Evolutionary conservation across 30 jellyfish, hydroid and myxozoan genomes (phyloP), one percentile per base, ranked within the genome.

Genomic region (Catostylus mosaicus): DNA sequence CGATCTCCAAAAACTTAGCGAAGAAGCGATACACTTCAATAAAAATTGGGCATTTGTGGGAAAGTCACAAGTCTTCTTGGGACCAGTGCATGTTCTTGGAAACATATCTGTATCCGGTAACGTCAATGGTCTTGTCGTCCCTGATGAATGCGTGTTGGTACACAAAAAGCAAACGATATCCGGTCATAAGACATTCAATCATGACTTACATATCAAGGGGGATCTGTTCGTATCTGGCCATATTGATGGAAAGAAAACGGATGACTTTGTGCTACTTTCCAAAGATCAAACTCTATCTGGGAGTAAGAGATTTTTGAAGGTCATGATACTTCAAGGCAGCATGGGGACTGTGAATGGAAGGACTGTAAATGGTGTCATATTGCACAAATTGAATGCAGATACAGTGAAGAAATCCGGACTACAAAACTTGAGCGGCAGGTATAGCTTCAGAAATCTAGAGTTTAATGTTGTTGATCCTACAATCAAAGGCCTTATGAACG

Each of bases 51-150:
- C 31, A 57, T 27, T 33, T 29, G 0, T 16, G 0, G 54, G 61
- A 37, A 12, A 74, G 14, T 14, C 1, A 33, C 52, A 57, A 27
- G 34, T 56, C 0, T 66, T 88, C 16, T 11, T 1, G 6, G 79
- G 34, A 18, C 57, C 85, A 32, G 70, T 88, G 7, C 30, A 50
- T 16, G 37, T 82, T 6, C 37, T 20, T 12, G 80, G 62, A 9
- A 60, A 62, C 40, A 19, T 88, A 2, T 14, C 37, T 7, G 88
- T 82, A 30, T 81, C 47, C 10, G 88, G 88, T 10, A 51, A 46
- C 20, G 19, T 84, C 19, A 90, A 90, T 51, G 72, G 59, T 5
- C 45, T 83, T 34, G 51, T 18, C 16, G 30, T 45, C n/a, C 96
- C 97, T 22, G 34, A 30, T 1, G 88, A 83, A 4, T 51, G 75